Conservation (phyloP, 2,888 invertebrate genomes). For the Corbicula japonica region DNA sequence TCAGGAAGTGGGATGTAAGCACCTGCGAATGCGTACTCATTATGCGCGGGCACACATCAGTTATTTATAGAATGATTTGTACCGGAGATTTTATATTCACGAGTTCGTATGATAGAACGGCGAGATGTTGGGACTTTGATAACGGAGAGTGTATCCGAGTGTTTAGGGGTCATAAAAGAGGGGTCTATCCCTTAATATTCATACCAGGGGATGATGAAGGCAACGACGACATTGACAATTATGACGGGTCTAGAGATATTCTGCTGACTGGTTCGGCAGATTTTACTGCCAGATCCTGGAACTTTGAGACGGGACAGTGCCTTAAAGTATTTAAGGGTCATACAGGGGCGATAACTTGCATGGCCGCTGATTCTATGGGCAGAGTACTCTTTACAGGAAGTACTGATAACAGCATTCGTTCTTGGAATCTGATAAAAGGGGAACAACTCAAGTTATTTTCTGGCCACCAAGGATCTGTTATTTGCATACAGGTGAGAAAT, state of each 20-base stretch:
- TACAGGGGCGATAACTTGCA: constrained; percentile 87
- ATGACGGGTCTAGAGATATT: constrained; percentile 83
- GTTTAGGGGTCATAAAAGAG: constrained; percentile 87
- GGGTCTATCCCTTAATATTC: constrained; percentile 87
- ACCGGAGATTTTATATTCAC: constrained; percentile 87
- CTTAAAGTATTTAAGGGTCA: constrained; percentile 86
- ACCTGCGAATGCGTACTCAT: constrained; percentile 87
- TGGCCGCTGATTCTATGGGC: constrained; percentile 86
- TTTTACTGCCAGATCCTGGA: constrained; percentile 86
- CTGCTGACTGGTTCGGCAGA: constrained; percentile 86
- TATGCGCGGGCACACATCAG: constrained; percentile 86
- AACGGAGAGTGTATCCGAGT: constrained; percentile 86
- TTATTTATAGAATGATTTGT: constrained; percentile 87
- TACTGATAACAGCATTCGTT: constrained; percentile 86
- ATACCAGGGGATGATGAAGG: constrained; percentile 86
- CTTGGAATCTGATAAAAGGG: constrained; percentile 87
- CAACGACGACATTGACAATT: constrained; percentile 73
- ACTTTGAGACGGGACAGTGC: constrained; percentile 86
- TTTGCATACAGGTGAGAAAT: constrained; percentile 87
- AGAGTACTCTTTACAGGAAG: constrained; percentile 87
- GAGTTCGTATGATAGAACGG: constrained; percentile 85
- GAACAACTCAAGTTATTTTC: constrained; percentile 85
- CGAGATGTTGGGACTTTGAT: constrained; percentile 87
- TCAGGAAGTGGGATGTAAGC: constrained; percentile 88
- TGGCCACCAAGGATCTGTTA: constrained; percentile 87